phyloP scores from a whole-genome alignment of 2,113 vertebrate species.

The Chloropsis hardwickii region DNA sequence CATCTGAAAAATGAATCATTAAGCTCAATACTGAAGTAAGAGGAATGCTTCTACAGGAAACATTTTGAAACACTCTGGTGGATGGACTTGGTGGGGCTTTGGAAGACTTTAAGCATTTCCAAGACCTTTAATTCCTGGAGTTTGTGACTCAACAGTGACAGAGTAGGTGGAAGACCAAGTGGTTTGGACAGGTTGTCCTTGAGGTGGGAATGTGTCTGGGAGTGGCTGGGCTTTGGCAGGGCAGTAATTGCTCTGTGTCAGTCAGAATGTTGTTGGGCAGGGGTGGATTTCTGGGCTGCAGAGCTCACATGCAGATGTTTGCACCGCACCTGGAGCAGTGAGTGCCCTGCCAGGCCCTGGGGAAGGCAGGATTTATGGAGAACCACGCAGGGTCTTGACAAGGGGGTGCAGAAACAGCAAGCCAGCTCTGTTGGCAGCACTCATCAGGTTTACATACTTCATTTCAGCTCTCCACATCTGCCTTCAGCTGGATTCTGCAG shows the following conservation, averaged over 20 bases:
- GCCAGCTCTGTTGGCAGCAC: neutral
- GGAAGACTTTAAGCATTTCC: neutral
- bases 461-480: neutral
- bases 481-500: neutral
- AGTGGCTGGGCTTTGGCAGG: neutral
- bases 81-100: neutral
- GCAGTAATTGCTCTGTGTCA: neutral
- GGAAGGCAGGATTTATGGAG: neutral
- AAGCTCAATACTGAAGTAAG: neutral
- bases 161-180: neutral
- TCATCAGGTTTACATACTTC: neutral
- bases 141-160: neutral
- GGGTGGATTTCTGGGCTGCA: neutral
- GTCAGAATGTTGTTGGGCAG: neutral
- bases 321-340: rapidly evolving
- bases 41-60: neutral
- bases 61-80: neutral
- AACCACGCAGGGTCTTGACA: rapidly evolving
- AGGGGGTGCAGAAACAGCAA: neutral
- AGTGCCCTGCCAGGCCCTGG: neutral
- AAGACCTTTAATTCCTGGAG: neutral
- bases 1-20: neutral
- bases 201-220: neutral
- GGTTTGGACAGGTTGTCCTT: rapidly evolving
- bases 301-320: neutral